A percentile compares a stretch with the other conserved stretches of the same genome.
Conservation (phyloP, 2,888 invertebrate genomes). For the Orthosia gothica region DNA sequence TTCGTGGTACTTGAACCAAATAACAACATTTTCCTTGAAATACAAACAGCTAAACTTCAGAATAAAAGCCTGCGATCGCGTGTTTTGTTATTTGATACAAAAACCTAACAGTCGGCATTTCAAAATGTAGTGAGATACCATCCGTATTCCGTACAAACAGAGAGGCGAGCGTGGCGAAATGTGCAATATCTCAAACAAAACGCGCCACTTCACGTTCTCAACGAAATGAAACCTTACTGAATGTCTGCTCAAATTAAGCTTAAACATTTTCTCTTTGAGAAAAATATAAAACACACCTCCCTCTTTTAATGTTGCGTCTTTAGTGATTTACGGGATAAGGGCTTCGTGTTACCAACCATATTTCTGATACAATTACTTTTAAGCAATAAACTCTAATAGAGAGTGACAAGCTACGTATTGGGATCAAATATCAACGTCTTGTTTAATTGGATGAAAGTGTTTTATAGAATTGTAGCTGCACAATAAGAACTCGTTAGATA, state of each 20-base stretch:
- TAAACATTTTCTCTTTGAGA: conserved; percentile 75
- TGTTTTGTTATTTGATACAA: conserved; percentile 63
- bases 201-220: conserved; percentile 74
- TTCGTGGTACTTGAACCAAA: conserved; percentile 31
- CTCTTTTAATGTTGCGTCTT: conserved; percentile 69
- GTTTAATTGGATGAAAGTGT: conserved; percentile 86
- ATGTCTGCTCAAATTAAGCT: conserved; percentile 79
- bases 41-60: conserved; percentile 40
- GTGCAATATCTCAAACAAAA: conserved; percentile 78
- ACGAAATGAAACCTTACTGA: conserved; percentile 74
- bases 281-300: conserved; percentile 72
- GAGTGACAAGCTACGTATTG: conserved; percentile 71
- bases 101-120: conserved; percentile 59
- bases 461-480: conserved; percentile 84
- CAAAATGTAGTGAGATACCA: conserved; percentile 61
- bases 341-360: conserved; percentile 57
- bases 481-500: conserved; percentile 86
- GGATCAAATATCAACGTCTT: conserved; percentile 80
- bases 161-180: conserved; percentile 72
- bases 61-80: conserved; percentile 58
- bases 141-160: conserved; percentile 65
- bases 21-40: conserved; percentile 39
- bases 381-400: conserved; percentile 69
- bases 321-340: conserved; percentile 72
- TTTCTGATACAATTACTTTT: conserved; percentile 63